These are phyloP conservation scores for Galleria mellonella DNA, from an alignment of 1,140 invertebrate species.

Conservation along the genomic window DNA sequence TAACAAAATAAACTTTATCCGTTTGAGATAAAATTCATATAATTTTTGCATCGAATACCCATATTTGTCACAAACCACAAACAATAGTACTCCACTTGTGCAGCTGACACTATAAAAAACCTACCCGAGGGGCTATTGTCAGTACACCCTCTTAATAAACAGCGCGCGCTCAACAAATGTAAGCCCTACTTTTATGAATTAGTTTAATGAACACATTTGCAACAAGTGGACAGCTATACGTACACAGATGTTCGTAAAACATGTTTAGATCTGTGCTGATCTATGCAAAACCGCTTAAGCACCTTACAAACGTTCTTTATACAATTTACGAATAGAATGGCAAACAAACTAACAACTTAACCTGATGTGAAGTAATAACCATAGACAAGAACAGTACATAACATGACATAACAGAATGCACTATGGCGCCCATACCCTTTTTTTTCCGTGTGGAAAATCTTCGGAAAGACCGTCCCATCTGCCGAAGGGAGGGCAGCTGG, in stretches of 20 bases:
- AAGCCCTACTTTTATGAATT: constrained; percentile 22
- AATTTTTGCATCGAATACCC: constrained; percentile 5
- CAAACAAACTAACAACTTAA: too few species aligned
- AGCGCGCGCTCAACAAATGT: constrained; percentile 10
- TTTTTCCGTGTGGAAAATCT: too few species aligned
- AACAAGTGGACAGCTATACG: constrained; percentile 40
- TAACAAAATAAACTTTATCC: constrained; percentile 14
- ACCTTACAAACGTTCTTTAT: too few species aligned
- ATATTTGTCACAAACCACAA: constrained; percentile 26
- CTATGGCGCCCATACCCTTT: too few species aligned
- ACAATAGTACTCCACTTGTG: constrained; percentile 46
- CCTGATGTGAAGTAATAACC: too few species aligned
- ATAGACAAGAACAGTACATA: too few species aligned
- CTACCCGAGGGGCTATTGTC: constrained; percentile 5
- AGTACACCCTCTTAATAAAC: neutral
- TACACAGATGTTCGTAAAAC: constrained; percentile 28
- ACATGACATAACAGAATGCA: too few species aligned
- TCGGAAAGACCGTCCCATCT: too few species aligned
- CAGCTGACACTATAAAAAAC: constrained; percentile 54
- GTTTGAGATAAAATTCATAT: constrained; percentile 2
- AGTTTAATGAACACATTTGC: constrained; percentile 29
- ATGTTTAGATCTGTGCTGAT: neutral
- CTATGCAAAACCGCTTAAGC: neutral
- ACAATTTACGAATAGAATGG: too few species aligned
- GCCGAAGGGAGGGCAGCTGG: too few species aligned